Evolutionary conservation across 1,140 invertebrate genomes (phyloP).

Genomic region (Saccostrea glomerata): DNA sequence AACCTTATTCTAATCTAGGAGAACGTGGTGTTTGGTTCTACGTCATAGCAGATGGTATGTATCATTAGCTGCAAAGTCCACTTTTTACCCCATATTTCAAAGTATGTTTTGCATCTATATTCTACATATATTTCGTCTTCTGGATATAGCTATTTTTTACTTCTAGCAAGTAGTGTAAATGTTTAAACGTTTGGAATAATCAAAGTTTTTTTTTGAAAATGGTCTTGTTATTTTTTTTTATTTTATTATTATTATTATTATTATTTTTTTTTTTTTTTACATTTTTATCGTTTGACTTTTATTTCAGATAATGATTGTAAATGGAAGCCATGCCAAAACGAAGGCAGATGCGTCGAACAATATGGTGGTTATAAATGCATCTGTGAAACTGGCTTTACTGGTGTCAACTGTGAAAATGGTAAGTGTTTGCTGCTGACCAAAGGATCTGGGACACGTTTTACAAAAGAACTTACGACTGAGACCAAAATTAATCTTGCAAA

Average conservation of each 20-base stretch:
- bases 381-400: background rate
- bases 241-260: background rate
- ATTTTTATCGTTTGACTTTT: background rate
- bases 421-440: background rate
- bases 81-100: no score
- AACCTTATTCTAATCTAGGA: background rate
- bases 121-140: no score
- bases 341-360: background rate
- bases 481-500: no score
- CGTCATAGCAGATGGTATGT: conserved; percentile 5
- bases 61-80: background rate
- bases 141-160: no score
- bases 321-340: background rate
- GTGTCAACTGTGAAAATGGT: background rate
- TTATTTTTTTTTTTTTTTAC: no score
- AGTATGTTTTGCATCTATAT: no score
- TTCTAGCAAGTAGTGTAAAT: background rate
- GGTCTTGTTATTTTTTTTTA: no score
- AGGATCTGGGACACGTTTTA: no score
- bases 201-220: no score
- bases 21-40: background rate
- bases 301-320: background rate
- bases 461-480: no score
- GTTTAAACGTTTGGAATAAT: background rate
- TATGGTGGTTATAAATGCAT: background rate